Evolutionary conservation across 2,797 vertebrate species (phyloP).

Genomic region (Pseudotriccus pelzelni): DNA sequence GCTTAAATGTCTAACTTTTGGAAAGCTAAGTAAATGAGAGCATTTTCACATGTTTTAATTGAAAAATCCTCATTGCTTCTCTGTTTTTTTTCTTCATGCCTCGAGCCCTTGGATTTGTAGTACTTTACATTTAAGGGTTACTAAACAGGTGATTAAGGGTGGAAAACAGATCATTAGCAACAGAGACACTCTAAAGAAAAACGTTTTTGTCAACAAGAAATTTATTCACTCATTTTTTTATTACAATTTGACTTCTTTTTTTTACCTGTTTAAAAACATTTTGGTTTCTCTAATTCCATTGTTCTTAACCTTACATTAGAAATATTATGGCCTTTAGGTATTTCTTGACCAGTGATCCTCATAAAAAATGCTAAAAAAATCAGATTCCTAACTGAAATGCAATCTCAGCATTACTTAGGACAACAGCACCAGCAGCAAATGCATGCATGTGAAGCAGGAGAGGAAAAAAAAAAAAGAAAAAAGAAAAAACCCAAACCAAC

Average conservation of each 20-base stretch:
- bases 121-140: not conserved
- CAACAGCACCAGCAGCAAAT: slow-evolving; percentile 11
- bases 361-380: slow-evolving; percentile 30
- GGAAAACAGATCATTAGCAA: not conserved
- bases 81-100: not conserved
- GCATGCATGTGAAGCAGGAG: slow-evolving; percentile 2
- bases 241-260: not conserved
- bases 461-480: not conserved
- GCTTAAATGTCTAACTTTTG: not conserved
- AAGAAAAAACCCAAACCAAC: not conserved
- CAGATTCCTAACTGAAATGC: not conserved
- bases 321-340: not conserved
- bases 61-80: not conserved
- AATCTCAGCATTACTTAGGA: slow-evolving; percentile 21
- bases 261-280: not conserved
- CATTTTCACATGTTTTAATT: not conserved
- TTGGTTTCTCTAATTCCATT: not conserved
- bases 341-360: not conserved
- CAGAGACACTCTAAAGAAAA: not conserved
- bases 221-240: not conserved
- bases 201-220: not conserved
- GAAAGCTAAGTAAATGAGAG: not conserved
- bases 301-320: not conserved
- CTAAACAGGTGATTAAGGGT: not conserved
- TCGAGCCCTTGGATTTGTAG: not conserved